Base-by-base conservation (phyloP, 2,113 vertebrate genomes). In the Paralichthys olivaceus region DNA sequence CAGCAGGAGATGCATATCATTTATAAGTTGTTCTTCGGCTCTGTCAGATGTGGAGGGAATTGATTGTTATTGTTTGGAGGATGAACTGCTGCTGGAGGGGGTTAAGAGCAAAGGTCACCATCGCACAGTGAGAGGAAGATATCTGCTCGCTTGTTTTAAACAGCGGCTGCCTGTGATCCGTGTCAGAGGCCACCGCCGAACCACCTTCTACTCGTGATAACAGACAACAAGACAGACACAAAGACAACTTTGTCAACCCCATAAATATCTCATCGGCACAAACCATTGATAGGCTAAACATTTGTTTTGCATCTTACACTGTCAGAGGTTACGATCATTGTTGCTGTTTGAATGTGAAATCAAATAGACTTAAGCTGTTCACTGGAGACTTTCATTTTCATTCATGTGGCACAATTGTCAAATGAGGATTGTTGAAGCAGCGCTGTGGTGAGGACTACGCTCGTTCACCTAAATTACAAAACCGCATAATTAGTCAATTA, bases 1-100 rank as follows among this genome's bases (percentile, higher is more conserved):
- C 93, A 93, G 94, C 92, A 93, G 93, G 92, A 94, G 93, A 95
- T 93, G 93, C 93, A 93, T 93, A 94, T 93, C 82, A 94, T 94
- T 93, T 94, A 92, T 92, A 92, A 92, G 91, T 92, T 90, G 84
- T 88, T 91, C 90, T 92, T 64, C 26, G 62, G 86, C 83, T 87
- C 77, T 80, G 89, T 94, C 90, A 93, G 90, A 93, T 90, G 90
- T 92, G 84, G 79, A 87, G 89, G 86, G 91, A 85, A 92, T 91
- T 90, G 91, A 93, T 93, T 93, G 92, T 92, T 93, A 92, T 94
- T 93, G 92, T 94, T 93, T 88, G 83, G 87, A 87, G 89, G 89
- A 87, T 85, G 89, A 88, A 83, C 77, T 81, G 75, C 86, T 75
- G 77, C 85, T 83, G 79, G 72, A 89, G 84, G 86, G 89, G 91